phyloP scores from a whole-genome alignment of 2,113 vertebrate genomes.

The Copsychus sechellarum region DNA sequence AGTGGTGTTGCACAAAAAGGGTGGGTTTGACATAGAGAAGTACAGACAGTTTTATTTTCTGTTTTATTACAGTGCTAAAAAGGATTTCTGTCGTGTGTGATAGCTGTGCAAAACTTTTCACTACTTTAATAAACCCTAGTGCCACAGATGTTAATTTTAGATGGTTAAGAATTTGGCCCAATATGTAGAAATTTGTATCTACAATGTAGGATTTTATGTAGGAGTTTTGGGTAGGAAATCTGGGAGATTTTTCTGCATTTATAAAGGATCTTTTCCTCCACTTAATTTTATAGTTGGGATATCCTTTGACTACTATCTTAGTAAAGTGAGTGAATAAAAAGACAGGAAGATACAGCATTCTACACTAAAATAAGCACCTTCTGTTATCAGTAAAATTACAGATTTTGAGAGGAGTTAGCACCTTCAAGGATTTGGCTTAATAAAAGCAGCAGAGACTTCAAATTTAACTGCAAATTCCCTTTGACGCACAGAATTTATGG shows the following conservation, averaged over 20 bases:
- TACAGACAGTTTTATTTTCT: conserved; percentile 41
- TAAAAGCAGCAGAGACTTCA: background rate
- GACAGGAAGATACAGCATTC: background rate
- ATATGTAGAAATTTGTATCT: background rate
- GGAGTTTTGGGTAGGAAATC: background rate
- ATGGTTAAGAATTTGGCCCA: background rate
- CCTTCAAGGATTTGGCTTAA: background rate
- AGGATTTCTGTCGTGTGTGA: conserved; percentile 16
- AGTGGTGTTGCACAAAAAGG: background rate
- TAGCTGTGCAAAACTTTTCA: background rate
- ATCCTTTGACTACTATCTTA: background rate
- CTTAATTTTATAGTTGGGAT: background rate
- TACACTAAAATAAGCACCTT: background rate
- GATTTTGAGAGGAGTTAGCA: background rate
- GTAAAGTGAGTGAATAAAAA: background rate
- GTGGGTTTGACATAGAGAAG: background rate
- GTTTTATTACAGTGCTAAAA: conserved; percentile 33
- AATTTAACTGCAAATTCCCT: background rate
- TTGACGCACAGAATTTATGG: background rate
- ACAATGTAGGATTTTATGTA: background rate
- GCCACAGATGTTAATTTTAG: background rate
- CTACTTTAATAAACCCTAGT: conserved; percentile 6
- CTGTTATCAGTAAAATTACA: background rate
- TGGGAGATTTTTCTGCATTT: background rate
- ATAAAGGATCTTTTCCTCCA: background rate